These are phyloP conservation scores for Nycticorax nycticorax DNA, from an alignment of 2,113 vertebrate genomes.

Conservation along the genomic window DNA sequence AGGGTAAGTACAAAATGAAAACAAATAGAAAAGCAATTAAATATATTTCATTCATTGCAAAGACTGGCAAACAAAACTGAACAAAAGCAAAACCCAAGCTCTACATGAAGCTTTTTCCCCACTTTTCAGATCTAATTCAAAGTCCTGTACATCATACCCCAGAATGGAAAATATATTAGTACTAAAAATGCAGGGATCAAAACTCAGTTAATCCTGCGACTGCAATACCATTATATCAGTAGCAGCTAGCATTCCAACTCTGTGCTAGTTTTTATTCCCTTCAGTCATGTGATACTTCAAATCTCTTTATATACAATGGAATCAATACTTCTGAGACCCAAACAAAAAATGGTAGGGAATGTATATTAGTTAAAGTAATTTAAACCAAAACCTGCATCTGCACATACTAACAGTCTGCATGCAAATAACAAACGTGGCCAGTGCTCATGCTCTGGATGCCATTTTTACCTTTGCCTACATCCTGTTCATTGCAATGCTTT, in stretches of 20 bases:
- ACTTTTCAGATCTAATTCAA: neutral
- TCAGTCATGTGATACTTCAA: neutral
- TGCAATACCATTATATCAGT: neutral
- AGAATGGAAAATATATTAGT: neutral
- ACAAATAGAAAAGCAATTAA: neutral
- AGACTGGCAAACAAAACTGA: neutral
- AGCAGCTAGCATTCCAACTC: neutral
- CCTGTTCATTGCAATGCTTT: neutral
- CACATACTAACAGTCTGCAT: neutral
- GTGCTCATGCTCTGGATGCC: neutral
- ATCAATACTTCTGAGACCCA: neutral
- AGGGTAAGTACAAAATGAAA: neutral
- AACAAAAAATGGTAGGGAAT: neutral
- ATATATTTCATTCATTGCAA: neutral
- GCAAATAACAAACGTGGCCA: neutral
- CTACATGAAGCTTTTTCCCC: neutral
- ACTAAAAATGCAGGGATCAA: neutral
- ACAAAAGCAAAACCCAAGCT: neutral
- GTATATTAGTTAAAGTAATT: neutral
- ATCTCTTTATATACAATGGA: neutral
- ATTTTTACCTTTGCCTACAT: neutral
- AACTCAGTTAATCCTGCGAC: neutral
- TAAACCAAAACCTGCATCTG: neutral
- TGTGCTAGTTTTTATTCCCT: neutral
- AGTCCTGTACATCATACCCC: neutral